Evolutionary conservation across 2,113 vertebrate genomes (phyloP).

Genomic region (Myrmophylax atrothorax): DNA sequence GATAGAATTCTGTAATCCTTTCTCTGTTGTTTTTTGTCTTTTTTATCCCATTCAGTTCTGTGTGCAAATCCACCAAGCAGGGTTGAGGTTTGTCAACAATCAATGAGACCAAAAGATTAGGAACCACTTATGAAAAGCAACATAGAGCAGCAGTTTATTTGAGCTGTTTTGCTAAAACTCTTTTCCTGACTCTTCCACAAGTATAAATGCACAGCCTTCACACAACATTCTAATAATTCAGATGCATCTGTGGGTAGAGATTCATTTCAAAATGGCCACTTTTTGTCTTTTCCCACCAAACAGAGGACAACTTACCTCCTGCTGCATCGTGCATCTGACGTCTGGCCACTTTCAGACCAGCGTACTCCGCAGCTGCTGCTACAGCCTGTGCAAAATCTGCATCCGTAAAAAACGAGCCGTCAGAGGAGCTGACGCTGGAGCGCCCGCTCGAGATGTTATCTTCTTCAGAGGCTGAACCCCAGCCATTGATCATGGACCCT

Average conservation of each 20-base stretch:
- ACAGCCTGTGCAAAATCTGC: slow-evolving; percentile 98
- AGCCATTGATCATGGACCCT: slow-evolving; percentile 99
- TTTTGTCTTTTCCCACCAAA: neutral
- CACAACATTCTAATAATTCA: neutral
- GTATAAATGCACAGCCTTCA: neutral
- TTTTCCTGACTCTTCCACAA: neutral
- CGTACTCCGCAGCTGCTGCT: slow-evolving; percentile 93
- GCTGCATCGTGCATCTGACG: slow-evolving; percentile 86
- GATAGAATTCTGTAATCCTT: neutral
- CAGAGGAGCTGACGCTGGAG: slow-evolving; percentile 95
- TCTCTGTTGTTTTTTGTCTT: neutral
- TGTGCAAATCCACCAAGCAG: neutral
- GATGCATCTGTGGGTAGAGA: neutral
- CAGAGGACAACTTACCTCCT: slow-evolving; percentile 55
- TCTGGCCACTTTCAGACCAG: slow-evolving; percentile 89
- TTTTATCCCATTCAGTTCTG: neutral
- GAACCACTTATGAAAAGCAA: neutral
- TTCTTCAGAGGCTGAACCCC: slow-evolving; percentile 97
- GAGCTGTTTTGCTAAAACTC: neutral
- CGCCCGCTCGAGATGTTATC: slow-evolving; percentile 96
- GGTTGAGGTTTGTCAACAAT: neutral
- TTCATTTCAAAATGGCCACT: neutral
- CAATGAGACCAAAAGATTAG: neutral
- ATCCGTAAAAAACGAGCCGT: slow-evolving; percentile 98
- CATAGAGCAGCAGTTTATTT: neutral